Base-by-base conservation (phyloP, 2,888 invertebrate species). In the Rosalia funebris region DNA sequence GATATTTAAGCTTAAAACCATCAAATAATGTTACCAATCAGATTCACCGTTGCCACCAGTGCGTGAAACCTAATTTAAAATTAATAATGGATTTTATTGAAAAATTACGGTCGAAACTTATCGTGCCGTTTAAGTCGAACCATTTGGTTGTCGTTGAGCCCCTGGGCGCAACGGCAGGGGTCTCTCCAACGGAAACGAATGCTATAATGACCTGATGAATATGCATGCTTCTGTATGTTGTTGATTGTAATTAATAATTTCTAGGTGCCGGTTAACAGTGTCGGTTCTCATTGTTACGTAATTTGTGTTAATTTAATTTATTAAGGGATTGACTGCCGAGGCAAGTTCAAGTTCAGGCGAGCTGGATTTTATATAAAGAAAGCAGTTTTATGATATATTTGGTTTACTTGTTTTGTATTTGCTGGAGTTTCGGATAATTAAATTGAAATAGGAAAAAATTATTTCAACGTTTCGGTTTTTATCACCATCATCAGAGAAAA, bases 181-280 rank as follows among this genome's bases (percentile, higher is more conserved):
- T 16, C 53, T n/a, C 14, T 50, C 17, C 53, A 53, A 41, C 53
- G 53, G 53, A 53, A 53, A 37, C 53, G 32, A 53, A 53, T 53
- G 53, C 11, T 53, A 31, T 42, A 53, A 53, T 42, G 42, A 32
- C 42, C 12, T 53, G 53, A 32, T 53, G 42, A 53, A 53, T 53
- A 53, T 53, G 41, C 53, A 53, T 37, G 52, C 42, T 42, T 15
- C 17, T 20, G n/a, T 50, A 42, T 42, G 53, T 53, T 53, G 53
- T 53, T 53, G 53, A 53, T 19, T 10, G 19, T 32, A 53, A 53
- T 53, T 53, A 53, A 53, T 53, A 53, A 42, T 41, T 34, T 11
- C 31, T 15, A 42, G 53, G 41, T 31, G 41, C 42, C 31, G 15
- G 25, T 12, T 14, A 25, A 25, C 53, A 9, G 42, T 9, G 39